A percentile compares a stretch with the other conserved stretches of the same genome.
phyloP scores from a whole-genome alignment of 2,888 invertebrate species.

The Phyllotreta striolata region DNA sequence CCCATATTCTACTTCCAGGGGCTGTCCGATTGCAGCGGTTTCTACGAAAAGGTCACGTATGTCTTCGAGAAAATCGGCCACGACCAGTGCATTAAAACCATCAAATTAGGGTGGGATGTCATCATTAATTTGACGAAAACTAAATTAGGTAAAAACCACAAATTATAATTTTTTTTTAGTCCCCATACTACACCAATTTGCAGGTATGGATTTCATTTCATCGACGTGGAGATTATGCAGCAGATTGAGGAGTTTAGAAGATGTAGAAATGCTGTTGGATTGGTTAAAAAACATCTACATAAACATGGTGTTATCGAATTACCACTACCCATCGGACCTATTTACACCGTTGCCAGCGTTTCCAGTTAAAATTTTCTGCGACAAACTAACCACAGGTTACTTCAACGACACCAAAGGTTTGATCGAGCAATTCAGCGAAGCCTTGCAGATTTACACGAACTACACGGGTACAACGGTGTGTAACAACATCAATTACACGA shows the following conservation, averaged over 20 bases:
- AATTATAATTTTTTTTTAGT: too few species aligned
- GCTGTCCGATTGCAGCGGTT: constrained; percentile 79
- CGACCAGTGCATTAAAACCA: constrained; percentile 72
- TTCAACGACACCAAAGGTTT: constrained; percentile 60
- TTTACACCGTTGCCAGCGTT: constrained; percentile 82
- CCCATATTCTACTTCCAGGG: constrained; percentile 87
- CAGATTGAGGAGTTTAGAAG: constrained; percentile 68
- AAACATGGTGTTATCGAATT: constrained; percentile 92
- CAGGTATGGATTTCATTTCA: constrained; percentile 69
- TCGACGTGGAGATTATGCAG: constrained; percentile 80
- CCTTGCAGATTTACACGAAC: constrained; percentile 81
- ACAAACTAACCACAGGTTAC: constrained; percentile 54
- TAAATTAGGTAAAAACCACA: constrained; percentile 1
- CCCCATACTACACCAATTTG: too few species aligned
- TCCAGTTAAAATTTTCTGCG: constrained; percentile 77
- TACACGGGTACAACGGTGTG: constrained; percentile 78
- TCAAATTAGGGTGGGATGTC: constrained; percentile 6
- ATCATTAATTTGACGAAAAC: constrained; percentile 3
- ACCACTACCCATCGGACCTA: constrained; percentile 89
- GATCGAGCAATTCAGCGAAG: constrained; percentile 71
- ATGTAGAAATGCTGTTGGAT: constrained; percentile 68
- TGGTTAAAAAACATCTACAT: constrained; percentile 79
- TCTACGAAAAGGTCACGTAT: constrained; percentile 78
- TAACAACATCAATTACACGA: constrained; percentile 67
- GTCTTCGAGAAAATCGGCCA: constrained; percentile 68